Evolutionary conservation across 2,113 vertebrate species (phyloP), one percentile per base, ranked within the genome.

Genomic region (Triplophysa rosa): DNA sequence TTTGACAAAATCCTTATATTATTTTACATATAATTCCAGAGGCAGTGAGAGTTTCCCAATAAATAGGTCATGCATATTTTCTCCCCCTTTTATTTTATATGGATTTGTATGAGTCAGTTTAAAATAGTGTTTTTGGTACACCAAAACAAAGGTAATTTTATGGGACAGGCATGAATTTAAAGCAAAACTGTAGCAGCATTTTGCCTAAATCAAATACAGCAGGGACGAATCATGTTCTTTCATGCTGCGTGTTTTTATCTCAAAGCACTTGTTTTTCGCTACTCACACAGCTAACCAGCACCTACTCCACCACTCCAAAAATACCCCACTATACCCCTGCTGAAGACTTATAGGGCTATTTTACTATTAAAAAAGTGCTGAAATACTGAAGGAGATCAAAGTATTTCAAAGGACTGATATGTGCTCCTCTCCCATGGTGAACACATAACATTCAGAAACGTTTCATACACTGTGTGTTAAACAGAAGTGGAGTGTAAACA

Each of bases 1-100:
- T 62, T 26, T 26, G 71, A 74, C 71, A 62, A 62, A 74, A 74
- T 23, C 71, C 37, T 74, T 74, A 74, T 74, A 74, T 74, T 74
- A 74, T 26, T 62, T 74, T 33, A 74, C 71, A 74, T 45, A 73
- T 24, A 45, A 74, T 62, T 74, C 26, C 58, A 52, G 42, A 70
- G 67, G 61, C 78, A 49, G 23, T 26, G 45, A n/a, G n/a, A 62
- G 56, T 33, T 79, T 59, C 33, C 77, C 58, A 62, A 69, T 63
- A 69, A 45, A 74, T 47, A 74, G 19, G 16, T 74, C 33, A 74
- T 74, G 56, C 71, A 74, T 74, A 74, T 62, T 74, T 58, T 62
- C 23, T 47, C 71, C 40, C 70, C 14, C 37, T 74, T 74, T 74
- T 26, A 16, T 62, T 56, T 61, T 73, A 45, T 11, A 61, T 74